Evolutionary conservation across 2,113 vertebrate genomes (phyloP), one percentile per base, ranked within the genome.

Genomic region (Procavia capensis): DNA sequence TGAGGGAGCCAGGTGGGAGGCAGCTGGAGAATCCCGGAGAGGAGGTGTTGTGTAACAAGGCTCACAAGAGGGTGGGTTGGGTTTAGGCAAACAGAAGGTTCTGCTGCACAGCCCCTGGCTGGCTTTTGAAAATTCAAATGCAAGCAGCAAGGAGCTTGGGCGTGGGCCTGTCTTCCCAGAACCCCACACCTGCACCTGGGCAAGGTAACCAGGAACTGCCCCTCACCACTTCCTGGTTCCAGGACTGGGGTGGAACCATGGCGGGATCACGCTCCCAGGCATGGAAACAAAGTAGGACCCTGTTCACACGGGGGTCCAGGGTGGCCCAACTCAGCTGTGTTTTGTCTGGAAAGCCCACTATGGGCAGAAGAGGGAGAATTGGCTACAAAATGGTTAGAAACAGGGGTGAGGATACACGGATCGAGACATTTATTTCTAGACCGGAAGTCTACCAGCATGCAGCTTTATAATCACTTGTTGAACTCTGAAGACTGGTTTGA

Each of bases 71-170:
- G 78, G 72, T 75, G 78, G 95, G 93, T 36, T 88, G 95, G 96
- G 96, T 92, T 96, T 97, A 47, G 70, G 88, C 16, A 92, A 95
- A 96, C 95, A 91, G 20, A 82, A 29, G 86, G 34, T 43, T 70
- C 39, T 9, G 47, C 25, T 16, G 59, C 76, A 5, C 29, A 0
- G 68, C 24, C 0, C 83, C 78, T 9, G 82, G 82, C 91, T 25
- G 70, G 36, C 8, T 61, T 91, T 54, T 88, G 83, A 72, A 45
- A 90, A 88, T 82, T 90, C 84, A 87, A 45, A 87, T 3, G 19
- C 61, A 19, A 31, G 19, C 61, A 19, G n/a, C 0, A 86, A 16
- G 5, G 87, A 24, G n/a, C 34, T 50, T 50, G 34, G 93, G 94
- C 43, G 94, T 83, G 90, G 88, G 31, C 57, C 1, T 0, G 31